Evolutionary conservation across 2,797 vertebrate species (phyloP), one percentile per base, ranked within the genome.

Genomic region (Danio choprae): DNA sequence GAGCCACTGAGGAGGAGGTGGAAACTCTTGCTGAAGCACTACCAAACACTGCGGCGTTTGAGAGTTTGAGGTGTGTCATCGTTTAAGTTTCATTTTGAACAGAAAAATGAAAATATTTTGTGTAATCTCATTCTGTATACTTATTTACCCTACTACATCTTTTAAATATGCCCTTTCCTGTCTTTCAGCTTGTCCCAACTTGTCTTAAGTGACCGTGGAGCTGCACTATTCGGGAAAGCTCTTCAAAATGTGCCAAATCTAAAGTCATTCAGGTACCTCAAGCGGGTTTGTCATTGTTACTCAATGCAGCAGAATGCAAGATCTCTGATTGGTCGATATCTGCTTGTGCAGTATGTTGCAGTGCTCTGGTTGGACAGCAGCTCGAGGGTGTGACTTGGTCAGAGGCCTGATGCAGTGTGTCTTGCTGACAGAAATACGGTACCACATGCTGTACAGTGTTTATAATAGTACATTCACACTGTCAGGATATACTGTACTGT

Each of bases 161-260:
- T 20, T 15, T 5, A 7, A 36, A 38, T 56, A 15, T 16, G 72
- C 65, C 6, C 29, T 20, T 85, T 6, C 58, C 65, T 7, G 9
- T 79, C 64, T 70, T 46, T 6, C 78, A 97, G 96, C 79, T 88
- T 96, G 8, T 95, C 94, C 8, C 89, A 90, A 84, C 90, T 92
- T 77, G 51, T 86, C 4, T 88, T 95, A 12, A 56, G 68, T 53
- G 88, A 92, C 36, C 55, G 74, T 1, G 89, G 84, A 55, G 86
- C 90, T 62, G 13, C 69, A 64, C 70, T 5, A 5, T 50, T 96
- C 67, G 78, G 83, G 44, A 41, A 0, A 6, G 51, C 86, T 9
- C 84, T 94, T 0, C 78, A 86, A n/a, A 59, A 44, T 44, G 88
- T 92, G 44, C 77, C 80, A 20, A 40, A 77, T 44, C 89, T 96